Conservation (phyloP, 2,797 vertebrate species). For the Sphaeramia orbicularis region DNA sequence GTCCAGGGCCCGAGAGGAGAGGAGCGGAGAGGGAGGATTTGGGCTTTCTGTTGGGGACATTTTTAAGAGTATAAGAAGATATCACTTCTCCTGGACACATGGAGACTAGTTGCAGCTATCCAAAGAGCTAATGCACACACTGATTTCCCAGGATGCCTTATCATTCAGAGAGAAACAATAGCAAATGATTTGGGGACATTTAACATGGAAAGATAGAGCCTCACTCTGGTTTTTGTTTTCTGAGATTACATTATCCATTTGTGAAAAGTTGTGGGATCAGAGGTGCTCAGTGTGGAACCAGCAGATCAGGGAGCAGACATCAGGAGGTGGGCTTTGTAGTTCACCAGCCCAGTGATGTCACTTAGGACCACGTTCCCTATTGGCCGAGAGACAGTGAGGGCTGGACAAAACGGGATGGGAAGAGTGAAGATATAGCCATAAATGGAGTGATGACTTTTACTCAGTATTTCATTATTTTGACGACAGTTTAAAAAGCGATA, state of each 20-base stretch:
- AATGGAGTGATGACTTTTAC: constrained; percentile 38
- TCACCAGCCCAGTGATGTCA: constrained; percentile 56
- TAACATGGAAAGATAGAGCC: constrained; percentile 8
- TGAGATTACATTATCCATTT: constrained; percentile 41
- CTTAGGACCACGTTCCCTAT: constrained; percentile 16
- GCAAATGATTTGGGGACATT: constrained; percentile 33
- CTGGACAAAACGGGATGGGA: constrained; percentile 41
- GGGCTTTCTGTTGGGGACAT: constrained; percentile 36
- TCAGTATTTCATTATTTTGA: constrained; percentile 17
- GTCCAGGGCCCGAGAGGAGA: constrained; percentile 37
- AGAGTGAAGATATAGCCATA: constrained; percentile 35
- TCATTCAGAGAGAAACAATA: constrained; percentile 29
- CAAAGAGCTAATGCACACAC: constrained; percentile 32
- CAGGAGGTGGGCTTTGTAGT: constrained; percentile 46
- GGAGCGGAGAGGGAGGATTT: constrained; percentile 39
- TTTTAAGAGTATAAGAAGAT: constrained; percentile 35
- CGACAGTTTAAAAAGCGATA: background rate
- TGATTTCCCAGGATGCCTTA: constrained; percentile 20
- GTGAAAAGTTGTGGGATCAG: constrained; percentile 50
- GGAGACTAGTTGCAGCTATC: constrained; percentile 21
- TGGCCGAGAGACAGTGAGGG: constrained; percentile 45
- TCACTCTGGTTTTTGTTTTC: constrained; percentile 10
- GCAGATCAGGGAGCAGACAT: constrained; percentile 51
- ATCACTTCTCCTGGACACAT: constrained; percentile 37
- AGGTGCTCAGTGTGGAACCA: constrained; percentile 39